A percentile compares a stretch with the other conserved stretches of the same genome.
These are phyloP conservation scores for Macroglossus sobrinus DNA, from an alignment of 2,113 vertebrate genomes.

Conservation along the genomic window DNA sequence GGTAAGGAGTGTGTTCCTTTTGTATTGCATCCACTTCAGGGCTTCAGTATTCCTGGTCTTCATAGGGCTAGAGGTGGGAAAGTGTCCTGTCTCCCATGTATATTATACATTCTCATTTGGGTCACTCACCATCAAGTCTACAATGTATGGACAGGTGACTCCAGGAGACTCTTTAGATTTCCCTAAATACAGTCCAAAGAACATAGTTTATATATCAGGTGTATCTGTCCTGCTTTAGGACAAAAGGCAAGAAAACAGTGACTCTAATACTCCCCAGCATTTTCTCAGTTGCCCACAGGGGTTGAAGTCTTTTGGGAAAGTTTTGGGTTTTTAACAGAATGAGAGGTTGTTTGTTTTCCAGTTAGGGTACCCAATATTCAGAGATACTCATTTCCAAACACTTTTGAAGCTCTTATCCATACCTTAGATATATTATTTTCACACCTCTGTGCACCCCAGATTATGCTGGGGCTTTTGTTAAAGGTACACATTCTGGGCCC, in stretches of 20 bases:
- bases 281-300: neutral
- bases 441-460: neutral
- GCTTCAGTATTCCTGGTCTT: neutral
- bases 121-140: neutral
- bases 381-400: neutral
- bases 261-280: neutral
- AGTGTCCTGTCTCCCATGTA: neutral
- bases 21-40: neutral
- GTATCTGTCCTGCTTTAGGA: neutral
- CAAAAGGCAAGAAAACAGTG: neutral
- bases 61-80: neutral
- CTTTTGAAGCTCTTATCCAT: neutral
- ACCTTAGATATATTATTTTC: neutral
- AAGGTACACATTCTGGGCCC: neutral
- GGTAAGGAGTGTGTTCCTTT: slow-evolving; percentile 73
- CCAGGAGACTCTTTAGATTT: neutral
- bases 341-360: neutral
- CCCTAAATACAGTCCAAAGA: neutral
- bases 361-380: neutral
- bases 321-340: slow-evolving; percentile 3
- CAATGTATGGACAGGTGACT: neutral
- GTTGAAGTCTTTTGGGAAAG: neutral
- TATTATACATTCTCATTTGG: neutral
- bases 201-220: neutral
- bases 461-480: neutral